Base-by-base conservation (phyloP, 2,888 invertebrate species). In the Eupithecia abbreviata region DNA sequence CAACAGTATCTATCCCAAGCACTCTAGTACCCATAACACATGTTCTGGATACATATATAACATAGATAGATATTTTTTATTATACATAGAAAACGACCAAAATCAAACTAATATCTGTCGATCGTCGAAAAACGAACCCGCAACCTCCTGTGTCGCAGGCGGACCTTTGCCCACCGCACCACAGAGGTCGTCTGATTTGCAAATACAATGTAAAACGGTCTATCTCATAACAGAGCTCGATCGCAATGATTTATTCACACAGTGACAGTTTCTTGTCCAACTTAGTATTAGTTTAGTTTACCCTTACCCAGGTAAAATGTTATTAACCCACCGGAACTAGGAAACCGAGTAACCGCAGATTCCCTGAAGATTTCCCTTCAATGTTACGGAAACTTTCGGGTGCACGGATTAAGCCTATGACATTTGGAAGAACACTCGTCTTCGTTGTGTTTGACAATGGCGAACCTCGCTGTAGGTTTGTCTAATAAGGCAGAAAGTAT, bases 361-460 rank as follows among this genome's bases (percentile, higher is more conserved):
- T 69, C 69, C 69, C 69, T 69, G 18, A 69, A 69, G 69, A 69
- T 69, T 47, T 69, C 47, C 69, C 69, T 69, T 69, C 69, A 42
- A 66, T 66, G 49, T 70, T 70, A 51, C 7, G 49, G 15, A 70
- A 70, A 70, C 30, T 70, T 70, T 68, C n/a, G 43, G 67, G 67
- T 68, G 18, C 43, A 67, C 42, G 43, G n/a, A 15, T n/a, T n/a
- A 45, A 45, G n/a, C 42, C 67, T 65, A 65, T 65, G 65, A 41
- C 65, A 15, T 66, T 66, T 42, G 42, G 30, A 66, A 15, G 66
- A 42, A 42, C 10, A 68, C 67, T 68, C 67, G n/a, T 68, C 67
- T 68, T 18, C 55, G 9, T 18, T 18, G 55, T n/a, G 45, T 2
- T n/a, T 62, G 62, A 62, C 9, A 58, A 12, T 30, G 58, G 62